Evolutionary conservation across 2,797 vertebrate genomes (phyloP).

Genomic region (Pipistrellus kuhlii): DNA sequence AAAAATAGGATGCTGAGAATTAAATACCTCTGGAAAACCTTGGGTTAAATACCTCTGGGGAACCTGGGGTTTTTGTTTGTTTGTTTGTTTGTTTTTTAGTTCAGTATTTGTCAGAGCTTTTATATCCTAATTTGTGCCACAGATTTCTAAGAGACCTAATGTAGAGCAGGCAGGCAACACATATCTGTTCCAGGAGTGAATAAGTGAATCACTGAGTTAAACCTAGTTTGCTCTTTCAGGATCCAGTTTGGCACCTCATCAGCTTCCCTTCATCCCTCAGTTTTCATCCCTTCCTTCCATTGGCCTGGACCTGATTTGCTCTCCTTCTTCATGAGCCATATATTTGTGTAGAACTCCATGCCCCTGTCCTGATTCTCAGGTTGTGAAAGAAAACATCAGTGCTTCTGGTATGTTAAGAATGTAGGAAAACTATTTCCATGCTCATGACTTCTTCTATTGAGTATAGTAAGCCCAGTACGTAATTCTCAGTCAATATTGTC

Average conservation of each 20-base stretch:
- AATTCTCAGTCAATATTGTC: neutral
- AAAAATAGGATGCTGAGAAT: slow-evolving; percentile 18
- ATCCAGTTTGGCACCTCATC: neutral
- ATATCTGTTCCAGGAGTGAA: neutral
- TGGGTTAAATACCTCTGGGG: neutral
- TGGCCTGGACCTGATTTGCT: neutral
- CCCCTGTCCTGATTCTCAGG: neutral
- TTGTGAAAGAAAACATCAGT: neutral
- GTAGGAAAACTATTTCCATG: neutral
- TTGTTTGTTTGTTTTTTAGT: neutral
- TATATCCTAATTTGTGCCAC: neutral
- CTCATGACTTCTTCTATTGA: neutral
- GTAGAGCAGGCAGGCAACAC: neutral
- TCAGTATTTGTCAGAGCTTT: slow-evolving; percentile 33
- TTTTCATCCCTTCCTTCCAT: neutral
- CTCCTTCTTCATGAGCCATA: neutral
- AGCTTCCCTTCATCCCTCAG: neutral
- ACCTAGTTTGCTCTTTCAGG: neutral
- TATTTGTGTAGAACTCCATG: neutral
- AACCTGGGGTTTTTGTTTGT: too few species aligned
- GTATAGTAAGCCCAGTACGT: neutral
- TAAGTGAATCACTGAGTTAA: neutral
- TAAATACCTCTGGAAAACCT: neutral
- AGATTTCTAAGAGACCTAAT: neutral
- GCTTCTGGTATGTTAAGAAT: neutral